Base-by-base conservation (phyloP, 2,797 vertebrate genomes). In the Oceanodroma leucorhoa region DNA sequence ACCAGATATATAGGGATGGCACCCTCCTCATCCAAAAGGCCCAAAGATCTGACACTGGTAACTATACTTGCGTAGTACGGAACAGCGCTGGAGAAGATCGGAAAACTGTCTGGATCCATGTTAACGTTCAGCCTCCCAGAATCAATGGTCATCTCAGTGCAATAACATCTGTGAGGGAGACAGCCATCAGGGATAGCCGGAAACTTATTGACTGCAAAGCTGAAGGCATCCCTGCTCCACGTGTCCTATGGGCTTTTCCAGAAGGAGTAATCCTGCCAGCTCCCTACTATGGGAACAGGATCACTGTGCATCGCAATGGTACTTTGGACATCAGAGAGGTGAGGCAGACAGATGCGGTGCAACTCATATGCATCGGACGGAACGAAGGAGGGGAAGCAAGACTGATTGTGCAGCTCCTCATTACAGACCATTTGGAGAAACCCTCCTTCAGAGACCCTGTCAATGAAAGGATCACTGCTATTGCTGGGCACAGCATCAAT, bases 321-420 rank as follows among this genome's bases (percentile, higher is more conserved):
- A 99, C 99, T 0, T 86, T 99, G 95, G 99, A 99, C 78, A 98
- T 99, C 61, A 97, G 91, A 30, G 98, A 95, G 0, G 85, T 98
- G 45, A 97, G 98, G 50, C 97, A 76, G 69, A 98, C 97, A 0
- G 99, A 99, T 12, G 97, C 98, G 0, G 98, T 98, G 24, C 98
- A 98, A 64, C 97, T 99, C 18, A 85, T 91, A 30, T 99, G 99
- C 76, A 97, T 99, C 0, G 99, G 98, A 4, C 98, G 98, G 24
- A 99, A 99, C 0, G 99, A 99, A 95, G 99, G 98, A 6, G 99
- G 99, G 0, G 99, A 99, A 53, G 98, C 98, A 0, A 97, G 97
- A 66, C 85, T 99, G 72, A 57, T 97, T 8, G 98, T 99, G 20
- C 97, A 98, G 60, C 98, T 99, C 32, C 97, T 98, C 2, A 97